A percentile compares a stretch with the other conserved stretches of the same genome.
Conservation (phyloP, 2,888 invertebrate genomes). For the Macaria notata region DNA sequence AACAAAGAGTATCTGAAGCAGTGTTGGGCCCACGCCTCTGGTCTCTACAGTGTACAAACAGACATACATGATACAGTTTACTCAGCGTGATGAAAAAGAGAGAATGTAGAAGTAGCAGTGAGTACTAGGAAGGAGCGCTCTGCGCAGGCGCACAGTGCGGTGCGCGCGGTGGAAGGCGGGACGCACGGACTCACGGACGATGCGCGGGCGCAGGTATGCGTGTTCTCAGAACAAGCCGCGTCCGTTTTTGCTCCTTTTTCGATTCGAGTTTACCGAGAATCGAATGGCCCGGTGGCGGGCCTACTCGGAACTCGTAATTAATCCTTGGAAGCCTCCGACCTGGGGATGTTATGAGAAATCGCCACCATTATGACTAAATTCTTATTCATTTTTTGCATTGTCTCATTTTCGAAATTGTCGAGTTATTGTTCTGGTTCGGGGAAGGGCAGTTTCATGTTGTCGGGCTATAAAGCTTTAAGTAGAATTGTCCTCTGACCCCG, state of each 20-base stretch:
- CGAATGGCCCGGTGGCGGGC: conserved; percentile 78
- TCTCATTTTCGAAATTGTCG: conserved; percentile 67
- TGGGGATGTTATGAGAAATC: conserved; percentile 79
- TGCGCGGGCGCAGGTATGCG: conserved; percentile 75
- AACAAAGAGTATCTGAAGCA: too few species aligned
- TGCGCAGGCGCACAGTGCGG: conserved; percentile 17
- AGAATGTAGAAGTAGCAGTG: conserved; percentile 42
- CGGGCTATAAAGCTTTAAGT: conserved; percentile 50
- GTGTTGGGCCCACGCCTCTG: too few species aligned
- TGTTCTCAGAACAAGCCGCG: conserved; percentile 74
- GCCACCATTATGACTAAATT: conserved; percentile 65
- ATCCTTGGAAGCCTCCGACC: conserved; percentile 80
- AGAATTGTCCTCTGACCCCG: conserved; percentile 58
- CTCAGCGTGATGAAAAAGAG: conserved; percentile 39
- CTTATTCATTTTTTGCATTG: conserved; percentile 68
- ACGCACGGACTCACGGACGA: conserved; percentile 47
- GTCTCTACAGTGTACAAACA: too few species aligned
- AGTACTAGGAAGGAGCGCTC: conserved; percentile 63
- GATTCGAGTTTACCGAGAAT: conserved; percentile 79
- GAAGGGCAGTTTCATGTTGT: conserved; percentile 50
- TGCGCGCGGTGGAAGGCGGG: conserved; percentile 37
- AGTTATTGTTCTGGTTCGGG: conserved; percentile 60
- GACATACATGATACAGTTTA: conserved; percentile 28
- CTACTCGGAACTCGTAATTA: conserved; percentile 82
- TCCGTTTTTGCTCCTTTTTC: conserved; percentile 80